phyloP scores from a whole-genome alignment of 2,888 invertebrate species.

The Shargacucullia verbasci region DNA sequence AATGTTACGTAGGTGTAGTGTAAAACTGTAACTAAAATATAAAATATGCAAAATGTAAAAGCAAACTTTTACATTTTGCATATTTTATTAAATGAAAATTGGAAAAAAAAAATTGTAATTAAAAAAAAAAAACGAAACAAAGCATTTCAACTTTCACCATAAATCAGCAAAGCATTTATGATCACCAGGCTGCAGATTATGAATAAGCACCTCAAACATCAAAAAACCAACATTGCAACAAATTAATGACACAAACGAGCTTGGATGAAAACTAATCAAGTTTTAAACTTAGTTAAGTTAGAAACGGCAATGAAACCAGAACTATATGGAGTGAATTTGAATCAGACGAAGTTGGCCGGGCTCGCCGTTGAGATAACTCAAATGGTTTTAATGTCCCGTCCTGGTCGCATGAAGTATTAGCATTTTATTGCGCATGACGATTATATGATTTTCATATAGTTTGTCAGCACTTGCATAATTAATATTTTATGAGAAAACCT shows the following conservation, averaged over 20 bases:
- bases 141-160: no score
- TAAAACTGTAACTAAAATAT: no score
- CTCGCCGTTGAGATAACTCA: slow-evolving; percentile 9
- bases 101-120: no score
- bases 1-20: no score
- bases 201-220: no score
- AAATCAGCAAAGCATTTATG: no score
- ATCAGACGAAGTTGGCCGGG: slow-evolving; percentile 20
- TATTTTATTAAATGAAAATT: no score
- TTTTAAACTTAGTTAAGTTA: slow-evolving; percentile 16
- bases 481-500: neutral
- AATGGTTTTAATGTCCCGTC: slow-evolving; percentile 14
- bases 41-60: no score
- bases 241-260: neutral
- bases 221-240: no score
- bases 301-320: slow-evolving; percentile 28
- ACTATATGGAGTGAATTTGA: slow-evolving; percentile 31
- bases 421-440: slow-evolving; percentile 13
- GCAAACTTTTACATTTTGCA: no score
- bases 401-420: slow-evolving; percentile 16
- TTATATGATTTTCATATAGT: neutral
- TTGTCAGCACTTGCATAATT: neutral
- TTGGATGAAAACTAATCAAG: neutral
- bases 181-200: no score
- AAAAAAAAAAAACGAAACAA: no score